Evolutionary conservation across 1,140 invertebrate genomes (phyloP), one percentile per base, ranked within the genome.

Genomic region (Conopomorpha cramerella): DNA sequence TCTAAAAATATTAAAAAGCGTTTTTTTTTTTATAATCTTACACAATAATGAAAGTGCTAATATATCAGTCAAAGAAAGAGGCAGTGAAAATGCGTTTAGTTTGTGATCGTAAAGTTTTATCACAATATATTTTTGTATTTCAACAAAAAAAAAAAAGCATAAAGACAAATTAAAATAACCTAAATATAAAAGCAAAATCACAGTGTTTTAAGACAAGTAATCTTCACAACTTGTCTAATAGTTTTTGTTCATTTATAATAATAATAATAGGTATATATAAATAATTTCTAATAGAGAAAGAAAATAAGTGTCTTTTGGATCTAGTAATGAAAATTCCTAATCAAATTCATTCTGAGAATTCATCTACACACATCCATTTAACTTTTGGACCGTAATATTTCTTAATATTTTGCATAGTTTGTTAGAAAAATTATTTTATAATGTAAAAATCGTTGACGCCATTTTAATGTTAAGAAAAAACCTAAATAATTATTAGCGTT

Each of bases 171-270:
- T 66, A 71, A 74, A 54, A 50, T 41, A n/a, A n/a, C 46, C 59
- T 65, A 71, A 65, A 64, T 74, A n/a, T n/a, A 74, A 71, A 73
- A 70, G 64, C 66, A 70, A 74, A 74, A 74, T 74, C 70, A 74
- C 70, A 74, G 70, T 71, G 49, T 47, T 45, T 45, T 41, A 48
- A 50, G 59, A 66, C 70, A 67, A 67, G 54, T n/a, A n/a, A n/a
- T n/a, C 54, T 62, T 70, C 41, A 45, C 34, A 63, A 61, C 58
- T 62, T 58, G 64, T 37, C 63, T 46, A n/a, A n/a, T n/a, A n/a
- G n/a, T n/a, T n/a, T n/a, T n/a, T n/a, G n/a, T n/a, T n/a, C 54
- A 58, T 44, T 27, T 43, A 44, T 37, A 48, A 43, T 39, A 43
- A 56, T n/a, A n/a, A n/a, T n/a, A n/a, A n/a, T n/a, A n/a, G n/a